Percentiles rank a stretch among this genome's conserved stretches.
These are phyloP conservation scores for Toxotes lorentzi DNA, from an alignment of 2,797 vertebrate genomes.

Conservation along the genomic window DNA sequence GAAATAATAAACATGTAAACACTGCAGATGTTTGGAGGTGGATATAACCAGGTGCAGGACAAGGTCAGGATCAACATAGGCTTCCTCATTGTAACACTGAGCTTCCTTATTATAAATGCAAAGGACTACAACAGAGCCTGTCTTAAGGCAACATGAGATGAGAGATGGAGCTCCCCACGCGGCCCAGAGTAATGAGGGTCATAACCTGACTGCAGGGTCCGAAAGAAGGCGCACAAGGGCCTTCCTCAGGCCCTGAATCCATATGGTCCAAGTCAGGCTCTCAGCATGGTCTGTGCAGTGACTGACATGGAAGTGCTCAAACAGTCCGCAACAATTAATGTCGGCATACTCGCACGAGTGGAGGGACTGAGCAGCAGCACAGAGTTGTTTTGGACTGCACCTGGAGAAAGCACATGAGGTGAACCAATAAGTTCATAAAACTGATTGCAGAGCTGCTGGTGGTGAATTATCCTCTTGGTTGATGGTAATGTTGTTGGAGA, in stretches of 20 bases:
- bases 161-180: conserved; percentile 1
- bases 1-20: too few relatives aligned
- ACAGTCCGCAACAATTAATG: too few relatives aligned
- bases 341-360: neutral
- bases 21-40: neutral
- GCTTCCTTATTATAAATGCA: conserved; percentile 12
- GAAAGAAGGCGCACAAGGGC: neutral
- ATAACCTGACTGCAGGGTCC: conserved; percentile 12
- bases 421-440: conserved; percentile 6
- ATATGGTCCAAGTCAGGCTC: neutral
- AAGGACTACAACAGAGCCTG: conserved; percentile 11
- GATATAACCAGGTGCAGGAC: neutral
- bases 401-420: neutral
- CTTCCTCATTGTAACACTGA: neutral
- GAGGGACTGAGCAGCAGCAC: neutral
- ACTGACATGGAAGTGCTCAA: neutral
- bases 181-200: conserved; percentile 49
- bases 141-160: neutral
- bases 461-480: conserved; percentile 14
- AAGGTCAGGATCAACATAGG: neutral
- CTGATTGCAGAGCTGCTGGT: conserved; percentile 20
- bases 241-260: neutral
- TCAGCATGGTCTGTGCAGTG: neutral
- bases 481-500: conserved; percentile 27
- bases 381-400: neutral